phyloP scores from a whole-genome alignment of 2,113 vertebrate genomes.

The Balaenoptera acutorostrata region DNA sequence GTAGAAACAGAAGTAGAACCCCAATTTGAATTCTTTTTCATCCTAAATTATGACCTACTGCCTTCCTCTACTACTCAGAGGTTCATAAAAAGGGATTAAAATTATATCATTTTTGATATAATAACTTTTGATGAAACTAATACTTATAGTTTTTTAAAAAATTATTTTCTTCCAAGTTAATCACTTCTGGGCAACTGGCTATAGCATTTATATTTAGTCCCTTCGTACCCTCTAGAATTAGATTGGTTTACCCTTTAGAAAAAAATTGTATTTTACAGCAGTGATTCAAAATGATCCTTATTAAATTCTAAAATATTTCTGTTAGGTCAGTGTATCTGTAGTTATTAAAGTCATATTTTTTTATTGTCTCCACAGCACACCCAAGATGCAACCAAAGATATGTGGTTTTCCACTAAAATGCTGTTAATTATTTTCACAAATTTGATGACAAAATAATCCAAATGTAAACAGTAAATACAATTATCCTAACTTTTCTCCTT shows the following conservation, averaged over 20 bases:
- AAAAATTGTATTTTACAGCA: background rate
- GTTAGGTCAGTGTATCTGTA: background rate
- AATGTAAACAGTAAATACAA: background rate
- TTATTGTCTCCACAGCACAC: background rate
- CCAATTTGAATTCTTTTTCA: background rate
- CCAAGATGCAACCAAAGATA: background rate
- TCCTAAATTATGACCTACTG: background rate
- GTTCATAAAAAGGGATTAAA: background rate
- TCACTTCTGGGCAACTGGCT: background rate
- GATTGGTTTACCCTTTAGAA: background rate
- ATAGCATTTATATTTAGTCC: background rate
- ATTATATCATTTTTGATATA: background rate
- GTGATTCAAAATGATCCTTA: background rate
- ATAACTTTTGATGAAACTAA: background rate
- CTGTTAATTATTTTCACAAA: background rate
- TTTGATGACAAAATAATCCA: background rate
- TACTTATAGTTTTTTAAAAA: background rate
- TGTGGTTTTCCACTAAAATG: background rate
- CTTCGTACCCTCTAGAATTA: background rate
- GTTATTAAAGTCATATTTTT: background rate
- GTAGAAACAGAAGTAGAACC: background rate
- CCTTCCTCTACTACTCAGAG: background rate
- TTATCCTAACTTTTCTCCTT: background rate
- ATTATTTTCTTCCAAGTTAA: background rate
- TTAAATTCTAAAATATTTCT: conserved; percentile 20